Base-by-base conservation (phyloP, 1,140 invertebrate genomes). In the Psix sp. region DNA sequence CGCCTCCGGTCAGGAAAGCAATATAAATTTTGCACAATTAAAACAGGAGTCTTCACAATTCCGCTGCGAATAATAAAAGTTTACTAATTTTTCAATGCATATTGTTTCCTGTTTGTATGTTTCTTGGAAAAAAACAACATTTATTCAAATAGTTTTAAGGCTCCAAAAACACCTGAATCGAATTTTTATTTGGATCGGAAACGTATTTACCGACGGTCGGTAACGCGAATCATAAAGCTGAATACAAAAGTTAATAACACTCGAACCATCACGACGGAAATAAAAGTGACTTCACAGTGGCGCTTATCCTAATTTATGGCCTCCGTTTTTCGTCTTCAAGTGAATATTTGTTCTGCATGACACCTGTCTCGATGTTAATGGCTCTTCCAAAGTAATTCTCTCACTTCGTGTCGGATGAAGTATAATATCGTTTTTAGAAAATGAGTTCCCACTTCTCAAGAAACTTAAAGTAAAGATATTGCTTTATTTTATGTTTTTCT, bases 391-490 rank as follows among this genome's bases (percentile, higher is more conserved):
- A 71, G 51, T 57, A 71, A 71, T 71, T 71, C 17, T 39, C 36
- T 49, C 36, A 15, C 33, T 56, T 5, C 24, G 11, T 1, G 31
- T 31, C 20, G 49, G 35, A 56, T 49, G 43, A 67, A 74, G 57
- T 42, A 42, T 49, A 60, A 63, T 67, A 67, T 56, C 56, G 51
- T 74, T 74, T 74, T 62, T 62, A 67, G 63, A 35, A 67, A 74
- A 74, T 74, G 71, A 74, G 35, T 51, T 40, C 60, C 49, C 57
- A n/a, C 51, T 62, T 63, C 48, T 51, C 57, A 49, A 54, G 51
- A 67, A 74, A 54, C 43, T n/a, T n/a, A n/a, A n/a, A 33, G 42
- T 18, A n/a, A 39, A 60, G 63, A 67, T n/a, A n/a, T n/a, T n/a
- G n/a, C n/a, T n/a, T n/a, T n/a, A n/a, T n/a, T n/a, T n/a, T n/a